A percentile compares a stretch with the other conserved stretches of the same genome.
Conservation (phyloP, 2,888 invertebrate genomes). For the Osmoderma eremita region DNA sequence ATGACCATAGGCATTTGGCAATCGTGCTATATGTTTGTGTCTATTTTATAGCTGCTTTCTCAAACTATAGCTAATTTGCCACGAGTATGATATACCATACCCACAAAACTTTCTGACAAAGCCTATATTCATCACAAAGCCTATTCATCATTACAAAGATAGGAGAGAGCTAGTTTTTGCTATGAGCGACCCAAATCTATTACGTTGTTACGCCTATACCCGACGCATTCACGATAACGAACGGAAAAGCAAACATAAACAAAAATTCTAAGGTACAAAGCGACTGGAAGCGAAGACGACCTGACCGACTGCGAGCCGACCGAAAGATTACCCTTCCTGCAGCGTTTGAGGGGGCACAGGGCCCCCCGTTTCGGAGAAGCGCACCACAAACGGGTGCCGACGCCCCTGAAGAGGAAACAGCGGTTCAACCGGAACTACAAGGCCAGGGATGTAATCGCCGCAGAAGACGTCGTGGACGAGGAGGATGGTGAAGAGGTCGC, state of each 20-base stretch:
- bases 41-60: no score
- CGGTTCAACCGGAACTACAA: slow-evolving; percentile 58
- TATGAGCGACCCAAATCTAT: not conserved
- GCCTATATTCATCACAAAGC: no score
- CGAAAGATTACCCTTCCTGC: slow-evolving; percentile 66
- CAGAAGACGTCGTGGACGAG: slow-evolving; percentile 61
- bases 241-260: slow-evolving; percentile 13
- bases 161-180: slow-evolving; percentile 3
- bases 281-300: slow-evolving; percentile 64
- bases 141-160: no score
- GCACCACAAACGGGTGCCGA: slow-evolving; percentile 70
- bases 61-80: no score
- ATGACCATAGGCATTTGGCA: no score
- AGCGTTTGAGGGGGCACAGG: slow-evolving; percentile 63
- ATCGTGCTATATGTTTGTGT: no score
- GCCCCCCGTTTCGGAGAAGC: slow-evolving; percentile 66
- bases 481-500: slow-evolving; percentile 57
- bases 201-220: no score
- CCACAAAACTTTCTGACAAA: not conserved
- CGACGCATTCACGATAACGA: no score
- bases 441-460: slow-evolving; percentile 60
- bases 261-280: slow-evolving; percentile 52
- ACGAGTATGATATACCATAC: no score
- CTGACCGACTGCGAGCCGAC: slow-evolving; percentile 63
- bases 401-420: slow-evolving; percentile 68